Percentiles rank a stretch among this genome's conserved stretches.
These are phyloP conservation scores for Oscheius sp. DNA, from an alignment of 1,140 invertebrate genomes.

Conservation along the genomic window DNA sequence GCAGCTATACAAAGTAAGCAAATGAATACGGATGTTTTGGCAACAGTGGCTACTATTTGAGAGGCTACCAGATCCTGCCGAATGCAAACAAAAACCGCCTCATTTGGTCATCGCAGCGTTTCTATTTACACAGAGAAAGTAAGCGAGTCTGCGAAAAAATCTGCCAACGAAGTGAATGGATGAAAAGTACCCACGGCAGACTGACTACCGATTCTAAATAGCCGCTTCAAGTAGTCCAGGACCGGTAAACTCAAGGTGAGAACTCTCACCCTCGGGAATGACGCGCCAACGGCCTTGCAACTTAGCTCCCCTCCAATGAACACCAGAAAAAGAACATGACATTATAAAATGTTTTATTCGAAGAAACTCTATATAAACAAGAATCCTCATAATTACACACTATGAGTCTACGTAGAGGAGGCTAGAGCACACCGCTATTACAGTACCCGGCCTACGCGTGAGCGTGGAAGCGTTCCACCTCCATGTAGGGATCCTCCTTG, in stretches of 20 bases:
- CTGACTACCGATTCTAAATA: background rate
- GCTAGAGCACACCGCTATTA: constrained; percentile 6
- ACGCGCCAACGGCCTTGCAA: too few species aligned
- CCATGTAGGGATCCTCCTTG: constrained; percentile 21
- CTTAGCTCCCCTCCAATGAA: too few species aligned
- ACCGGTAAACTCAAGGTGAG: background rate
- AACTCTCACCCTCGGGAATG: too few species aligned
- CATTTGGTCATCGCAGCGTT: background rate
- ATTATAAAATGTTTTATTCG: background rate
- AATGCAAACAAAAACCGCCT: background rate
- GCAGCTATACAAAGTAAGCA: too few species aligned
- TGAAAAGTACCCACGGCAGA: too few species aligned
- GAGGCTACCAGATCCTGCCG: background rate
- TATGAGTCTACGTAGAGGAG: constrained; percentile 11
- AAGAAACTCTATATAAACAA: background rate
- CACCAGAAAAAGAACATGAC: background rate
- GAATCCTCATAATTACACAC: background rate
- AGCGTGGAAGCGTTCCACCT: background rate
- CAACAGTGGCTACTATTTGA: background rate
- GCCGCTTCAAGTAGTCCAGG: background rate
- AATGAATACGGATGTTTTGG: constrained; percentile 1
- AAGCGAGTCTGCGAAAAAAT: background rate
- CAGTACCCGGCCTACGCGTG: constrained; percentile 8
- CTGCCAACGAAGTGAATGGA: background rate
- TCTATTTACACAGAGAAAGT: background rate